phyloP scores from a whole-genome alignment of 2,888 invertebrate species.

The Hypomecis atomaria region DNA sequence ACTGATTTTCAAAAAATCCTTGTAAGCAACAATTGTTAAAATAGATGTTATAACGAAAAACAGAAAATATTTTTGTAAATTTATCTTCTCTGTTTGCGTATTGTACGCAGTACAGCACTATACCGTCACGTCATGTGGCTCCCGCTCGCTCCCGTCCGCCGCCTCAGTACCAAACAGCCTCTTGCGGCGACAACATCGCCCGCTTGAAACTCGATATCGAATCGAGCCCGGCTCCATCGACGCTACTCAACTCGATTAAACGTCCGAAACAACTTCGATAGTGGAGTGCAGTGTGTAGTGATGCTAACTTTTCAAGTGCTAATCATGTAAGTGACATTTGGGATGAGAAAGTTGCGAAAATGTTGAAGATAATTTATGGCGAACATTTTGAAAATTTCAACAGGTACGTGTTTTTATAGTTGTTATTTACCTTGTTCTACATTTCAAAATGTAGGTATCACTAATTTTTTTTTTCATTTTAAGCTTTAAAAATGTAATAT shows the following conservation, averaged over 20 bases:
- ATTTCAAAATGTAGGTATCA: background rate
- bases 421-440: background rate
- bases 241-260: conserved; percentile 31
- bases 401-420: conserved; percentile 25
- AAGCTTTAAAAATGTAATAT: background rate
- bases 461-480: background rate
- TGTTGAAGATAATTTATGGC: conserved; percentile 17
- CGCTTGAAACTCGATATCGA: conserved; percentile 16
- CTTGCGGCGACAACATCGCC: conserved; percentile 63
- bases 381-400: conserved; percentile 24
- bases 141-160: conserved; percentile 62
- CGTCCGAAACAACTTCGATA: conserved; percentile 31
- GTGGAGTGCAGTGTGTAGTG: conserved; percentile 78
- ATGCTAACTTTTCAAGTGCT: conserved; percentile 37
- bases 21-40: too few species aligned
- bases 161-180: conserved; percentile 78
- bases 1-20: too few species aligned
- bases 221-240: conserved; percentile 20
- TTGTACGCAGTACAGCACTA: conserved; percentile 57
- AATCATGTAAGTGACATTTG: conserved; percentile 35
- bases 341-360: conserved; percentile 35
- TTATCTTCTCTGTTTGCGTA: conserved; percentile 13
- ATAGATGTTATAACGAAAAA: too few species aligned
- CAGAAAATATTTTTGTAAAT: background rate
- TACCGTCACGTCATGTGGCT: conserved; percentile 60